Conservation (phyloP, 1,140 invertebrate species). For the Bombyx mandarina region DNA sequence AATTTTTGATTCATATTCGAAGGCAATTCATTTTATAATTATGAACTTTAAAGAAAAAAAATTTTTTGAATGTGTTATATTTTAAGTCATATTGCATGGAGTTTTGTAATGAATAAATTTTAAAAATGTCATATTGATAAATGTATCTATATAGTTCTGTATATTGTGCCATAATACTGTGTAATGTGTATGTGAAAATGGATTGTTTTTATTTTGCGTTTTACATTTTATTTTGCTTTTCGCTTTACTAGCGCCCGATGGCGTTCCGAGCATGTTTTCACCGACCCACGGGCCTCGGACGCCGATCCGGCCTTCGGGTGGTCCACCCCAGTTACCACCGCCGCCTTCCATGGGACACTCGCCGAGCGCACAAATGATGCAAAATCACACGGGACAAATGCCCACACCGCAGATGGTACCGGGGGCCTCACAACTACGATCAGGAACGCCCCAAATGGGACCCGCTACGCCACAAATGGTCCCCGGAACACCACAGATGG, state of each 20-base stretch:
- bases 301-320: constrained; percentile 38
- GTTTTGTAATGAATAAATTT: background rate
- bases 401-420: constrained; percentile 33
- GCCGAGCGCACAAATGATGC: constrained; percentile 38
- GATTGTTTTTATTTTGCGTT: constrained; percentile 54
- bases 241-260: constrained; percentile 53
- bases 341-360: constrained; percentile 38
- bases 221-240: constrained; percentile 7
- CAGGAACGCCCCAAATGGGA: constrained; percentile 29
- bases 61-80: background rate
- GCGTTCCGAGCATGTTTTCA: constrained; percentile 62
- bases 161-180: too few relatives aligned
- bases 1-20: too few relatives aligned
- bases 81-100: background rate
- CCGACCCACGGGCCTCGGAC: constrained; percentile 47
- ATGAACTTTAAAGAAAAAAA: background rate
- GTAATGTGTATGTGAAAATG: too few relatives aligned
- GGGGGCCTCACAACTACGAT: constrained; percentile 28
- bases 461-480: constrained; percentile 41
- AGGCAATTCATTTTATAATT: background rate
- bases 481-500: constrained; percentile 42
- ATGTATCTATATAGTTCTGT: too few relatives aligned
- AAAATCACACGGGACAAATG: constrained; percentile 4
- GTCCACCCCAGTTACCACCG: constrained; percentile 28
- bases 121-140: too few relatives aligned